Evolutionary conservation across 2,888 invertebrate genomes (phyloP), one percentile per base, ranked within the genome.

Genomic region (Sinopyrophorus schimmeli): DNA sequence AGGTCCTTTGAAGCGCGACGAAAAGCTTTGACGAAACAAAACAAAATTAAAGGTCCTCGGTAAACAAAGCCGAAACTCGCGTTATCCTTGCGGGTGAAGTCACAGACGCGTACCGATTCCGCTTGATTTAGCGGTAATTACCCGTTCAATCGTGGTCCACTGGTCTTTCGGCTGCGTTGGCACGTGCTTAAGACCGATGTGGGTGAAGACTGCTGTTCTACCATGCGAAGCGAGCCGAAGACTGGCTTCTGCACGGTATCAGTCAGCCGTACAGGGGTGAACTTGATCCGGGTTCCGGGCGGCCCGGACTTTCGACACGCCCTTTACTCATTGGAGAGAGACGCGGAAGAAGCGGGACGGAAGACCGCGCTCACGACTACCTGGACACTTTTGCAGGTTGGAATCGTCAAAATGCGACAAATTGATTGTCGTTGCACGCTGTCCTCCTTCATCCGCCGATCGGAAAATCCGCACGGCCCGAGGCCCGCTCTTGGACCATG

Each of bases 191-290:
- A 65, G 69, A 65, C 65, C 68, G 67, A 64, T 57, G 62, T 65
- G 57, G 54, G 48, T 43, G 55, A 61, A 63, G 60, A 59, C 61
- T 65, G 65, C 61, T 63, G 62, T 70, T 68, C 68, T 68, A 65
- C 69, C 68, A 71, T 67, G 66, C 70, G 69, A 67, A 69, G 71
- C 67, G 64, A 66, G 63, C 68, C 70, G 66, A 67, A 68, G 71
- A 72, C 72, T 72, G 71, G 70, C 71, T 69, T 67, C 68, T 64
- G 62, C 69, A 60, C 67, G 69, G 69, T 66, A 70, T 71, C 72
- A 72, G 64, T 70, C 68, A 69, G 70, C 67, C 66, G 71, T 71
- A 69, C 69, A 71, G 69, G 72, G 72, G 70, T 71, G 73, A 48
- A 70, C 70, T 70, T 72, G 65, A 69, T 69, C 70, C 62, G 66